Percentiles rank a stretch among this genome's conserved stretches.
These are phyloP conservation scores for Trissoscelio sp. DNA, from an alignment of 2,888 invertebrate genomes.

Conservation along the genomic window DNA sequence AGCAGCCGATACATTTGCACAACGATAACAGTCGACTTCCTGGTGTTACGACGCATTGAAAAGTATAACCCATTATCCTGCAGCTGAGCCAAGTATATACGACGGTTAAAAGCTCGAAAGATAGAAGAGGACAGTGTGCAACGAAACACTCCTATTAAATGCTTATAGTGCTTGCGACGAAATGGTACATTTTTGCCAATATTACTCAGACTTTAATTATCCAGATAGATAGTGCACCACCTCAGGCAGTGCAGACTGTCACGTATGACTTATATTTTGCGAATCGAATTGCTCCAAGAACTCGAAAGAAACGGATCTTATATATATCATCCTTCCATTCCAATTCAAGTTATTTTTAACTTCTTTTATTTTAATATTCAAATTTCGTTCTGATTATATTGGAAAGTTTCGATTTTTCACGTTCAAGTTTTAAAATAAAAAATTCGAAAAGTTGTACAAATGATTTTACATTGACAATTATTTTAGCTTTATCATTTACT, in stretches of 20 bases:
- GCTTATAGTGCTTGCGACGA: conserved; percentile 46
- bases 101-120: conserved; percentile 72
- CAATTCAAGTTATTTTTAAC: conserved; percentile 3
- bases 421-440: too few species aligned
- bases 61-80: conserved; percentile 74
- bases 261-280: conserved; percentile 37
- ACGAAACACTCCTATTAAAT: conserved; percentile 46
- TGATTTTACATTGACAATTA: too few species aligned
- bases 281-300: conserved; percentile 35
- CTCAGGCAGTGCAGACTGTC: conserved; percentile 28
- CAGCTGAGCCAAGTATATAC: conserved; percentile 71
- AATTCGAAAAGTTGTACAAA: too few species aligned
- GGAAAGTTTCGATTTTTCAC: too few species aligned
- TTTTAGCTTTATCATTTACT: too few species aligned
- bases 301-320: conserved; percentile 9
- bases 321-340: conserved; percentile 9
- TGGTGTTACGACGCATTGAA: conserved; percentile 72
- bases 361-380: conserved; percentile 11
- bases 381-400: neutral
- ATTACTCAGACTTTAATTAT: conserved; percentile 58
- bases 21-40: conserved; percentile 71
- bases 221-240: conserved; percentile 38
- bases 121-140: conserved; percentile 15
- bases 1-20: conserved; percentile 68
- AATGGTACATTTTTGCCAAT: conserved; percentile 60